These are phyloP conservation scores for Cheilosia vulpina DNA, from an alignment of 2,888 invertebrate species.

Conservation along the genomic window DNA sequence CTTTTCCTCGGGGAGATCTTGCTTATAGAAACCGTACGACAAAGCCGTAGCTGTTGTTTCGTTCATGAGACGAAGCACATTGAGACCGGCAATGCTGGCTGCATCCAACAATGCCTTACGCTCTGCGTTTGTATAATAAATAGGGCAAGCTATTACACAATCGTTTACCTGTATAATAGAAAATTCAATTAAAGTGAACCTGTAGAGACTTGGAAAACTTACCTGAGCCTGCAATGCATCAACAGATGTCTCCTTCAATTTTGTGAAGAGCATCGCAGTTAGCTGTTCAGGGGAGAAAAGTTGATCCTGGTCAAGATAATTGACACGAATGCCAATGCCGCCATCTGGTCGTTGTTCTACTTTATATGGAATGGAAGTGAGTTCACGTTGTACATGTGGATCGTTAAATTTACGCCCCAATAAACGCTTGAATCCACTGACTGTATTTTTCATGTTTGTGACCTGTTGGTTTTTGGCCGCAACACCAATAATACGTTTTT, in stretches of 20 bases:
- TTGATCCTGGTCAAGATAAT: conserved; percentile 94
- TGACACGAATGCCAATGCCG: conserved; percentile 93
- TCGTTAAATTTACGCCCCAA: conserved; percentile 96
- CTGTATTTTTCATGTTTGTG: conserved; percentile 98
- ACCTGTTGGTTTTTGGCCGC: conserved; percentile 98
- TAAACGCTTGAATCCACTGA: conserved; percentile 96
- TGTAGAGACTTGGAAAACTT: conserved; percentile 11
- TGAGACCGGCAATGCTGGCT: conserved; percentile 95
- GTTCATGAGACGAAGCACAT: conserved; percentile 97
- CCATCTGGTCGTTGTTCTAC: conserved; percentile 91
- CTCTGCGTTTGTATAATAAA: conserved; percentile 97
- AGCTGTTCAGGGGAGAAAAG: conserved; percentile 96
- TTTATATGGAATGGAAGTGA: conserved; percentile 91
- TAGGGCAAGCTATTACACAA: conserved; percentile 97
- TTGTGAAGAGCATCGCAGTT: conserved; percentile 97
- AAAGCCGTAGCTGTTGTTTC: conserved; percentile 98
- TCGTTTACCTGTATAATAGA: conserved; percentile 87
- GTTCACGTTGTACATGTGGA: conserved; percentile 93
- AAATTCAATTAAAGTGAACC: neutral
- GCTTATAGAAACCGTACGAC: conserved; percentile 99
- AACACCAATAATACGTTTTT: conserved; percentile 96
- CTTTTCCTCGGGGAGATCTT: conserved; percentile 97
- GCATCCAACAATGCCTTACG: conserved; percentile 96
- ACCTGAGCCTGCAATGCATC: conserved; percentile 92
- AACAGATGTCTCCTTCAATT: conserved; percentile 96